Conservation (phyloP, 2,113 vertebrate genomes). For the Pseudonaja textilis region DNA sequence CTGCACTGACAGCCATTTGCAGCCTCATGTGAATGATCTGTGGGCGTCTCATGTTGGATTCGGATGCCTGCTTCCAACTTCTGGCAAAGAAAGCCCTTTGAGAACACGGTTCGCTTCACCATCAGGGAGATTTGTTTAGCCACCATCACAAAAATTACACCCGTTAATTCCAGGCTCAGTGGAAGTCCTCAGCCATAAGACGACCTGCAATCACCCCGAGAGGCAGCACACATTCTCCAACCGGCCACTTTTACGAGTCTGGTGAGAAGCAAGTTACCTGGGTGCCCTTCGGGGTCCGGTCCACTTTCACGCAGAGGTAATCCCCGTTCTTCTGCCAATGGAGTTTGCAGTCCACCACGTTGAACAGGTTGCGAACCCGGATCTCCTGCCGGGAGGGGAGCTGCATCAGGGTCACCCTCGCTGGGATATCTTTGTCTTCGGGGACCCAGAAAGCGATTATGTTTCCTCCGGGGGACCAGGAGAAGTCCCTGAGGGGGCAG, state of each 20-base stretch:
- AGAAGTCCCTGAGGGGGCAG: slow-evolving; percentile 85
- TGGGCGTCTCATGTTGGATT: not conserved
- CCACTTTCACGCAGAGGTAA: slow-evolving; percentile 96
- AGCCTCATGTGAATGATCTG: not conserved
- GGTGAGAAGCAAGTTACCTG: slow-evolving; percentile 72
- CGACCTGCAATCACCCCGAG: not conserved
- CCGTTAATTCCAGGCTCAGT: not conserved
- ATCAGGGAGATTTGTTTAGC: not conserved
- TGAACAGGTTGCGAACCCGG: slow-evolving; percentile 93
- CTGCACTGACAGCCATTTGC: not conserved
- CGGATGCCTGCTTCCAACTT: not conserved
- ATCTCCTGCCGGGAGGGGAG: slow-evolving; percentile 94
- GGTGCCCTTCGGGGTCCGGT: slow-evolving; percentile 94
- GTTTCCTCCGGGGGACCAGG: slow-evolving; percentile 97
- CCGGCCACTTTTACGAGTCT: accelerated
- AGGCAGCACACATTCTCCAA: not conserved
- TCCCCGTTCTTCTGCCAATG: slow-evolving; percentile 98
- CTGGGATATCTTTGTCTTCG: slow-evolving; percentile 98
- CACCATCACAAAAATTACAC: not conserved
- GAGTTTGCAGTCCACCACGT: slow-evolving; percentile 95
- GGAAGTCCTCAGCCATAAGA: not conserved
- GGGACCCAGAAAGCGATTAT: slow-evolving; percentile 99
- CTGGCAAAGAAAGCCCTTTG: not conserved
- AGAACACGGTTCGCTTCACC: not conserved
- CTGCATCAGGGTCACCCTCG: slow-evolving; percentile 97